Conservation (phyloP, 2,797 vertebrate species). For the Cetoscarus ocellatus region DNA sequence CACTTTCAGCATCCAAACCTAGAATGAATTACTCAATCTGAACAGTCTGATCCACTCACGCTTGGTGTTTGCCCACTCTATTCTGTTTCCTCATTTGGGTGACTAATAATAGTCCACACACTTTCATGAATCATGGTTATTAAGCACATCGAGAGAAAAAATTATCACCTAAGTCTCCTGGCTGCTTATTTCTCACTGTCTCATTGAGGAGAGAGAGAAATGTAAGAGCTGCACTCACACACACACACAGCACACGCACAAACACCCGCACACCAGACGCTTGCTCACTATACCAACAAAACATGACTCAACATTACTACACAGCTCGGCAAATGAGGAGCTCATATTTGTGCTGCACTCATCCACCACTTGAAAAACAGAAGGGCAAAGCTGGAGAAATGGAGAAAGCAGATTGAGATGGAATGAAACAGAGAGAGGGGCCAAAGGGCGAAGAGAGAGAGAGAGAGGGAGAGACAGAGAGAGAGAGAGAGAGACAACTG, state of each 20-base stretch:
- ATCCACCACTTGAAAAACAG: slow-evolving; percentile 51
- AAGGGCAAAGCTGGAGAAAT: slow-evolving; percentile 46
- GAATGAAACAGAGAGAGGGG: slow-evolving; percentile 58
- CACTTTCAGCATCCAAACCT: slow-evolving; percentile 8
- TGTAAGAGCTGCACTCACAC: slow-evolving; percentile 16
- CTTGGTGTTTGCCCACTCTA: slow-evolving; percentile 7
- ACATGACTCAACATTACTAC: slow-evolving; percentile 47
- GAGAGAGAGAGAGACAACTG: slow-evolving; percentile 49
- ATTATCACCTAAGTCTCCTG: slow-evolving; percentile 35
- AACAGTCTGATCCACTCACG: slow-evolving; percentile 33
- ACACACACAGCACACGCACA: background rate
- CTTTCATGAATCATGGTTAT: slow-evolving; percentile 52
- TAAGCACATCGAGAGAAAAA: slow-evolving; percentile 26
- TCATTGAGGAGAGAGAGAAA: slow-evolving; percentile 31
- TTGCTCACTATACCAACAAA: slow-evolving; percentile 30
- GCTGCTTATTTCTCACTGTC: slow-evolving; percentile 51
- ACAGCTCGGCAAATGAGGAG: slow-evolving; percentile 48
- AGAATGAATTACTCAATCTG: slow-evolving; percentile 20
- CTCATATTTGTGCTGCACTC: slow-evolving; percentile 42
- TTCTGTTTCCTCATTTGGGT: slow-evolving; percentile 30
- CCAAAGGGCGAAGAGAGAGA: slow-evolving; percentile 40
- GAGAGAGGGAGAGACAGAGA: slow-evolving; percentile 32
- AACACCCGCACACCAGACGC: background rate
- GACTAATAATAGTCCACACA: slow-evolving; percentile 40
- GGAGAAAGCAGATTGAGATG: slow-evolving; percentile 61